phyloP scores from a whole-genome alignment of 2,113 vertebrate species.

The Scortum barcoo region DNA sequence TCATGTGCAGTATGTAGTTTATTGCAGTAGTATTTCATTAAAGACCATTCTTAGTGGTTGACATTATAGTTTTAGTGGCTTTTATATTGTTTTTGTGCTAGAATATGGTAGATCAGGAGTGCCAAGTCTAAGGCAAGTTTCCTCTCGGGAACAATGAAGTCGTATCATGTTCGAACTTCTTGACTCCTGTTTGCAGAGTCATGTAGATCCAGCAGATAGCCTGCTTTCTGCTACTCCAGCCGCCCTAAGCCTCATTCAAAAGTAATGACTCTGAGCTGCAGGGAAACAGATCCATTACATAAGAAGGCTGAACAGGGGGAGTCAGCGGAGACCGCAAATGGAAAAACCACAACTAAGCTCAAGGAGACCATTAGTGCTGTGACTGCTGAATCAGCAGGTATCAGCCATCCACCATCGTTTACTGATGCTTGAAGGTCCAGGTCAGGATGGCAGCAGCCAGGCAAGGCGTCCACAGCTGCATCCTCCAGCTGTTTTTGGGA shows the following conservation, averaged over 20 bases:
- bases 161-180: not conserved
- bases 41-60: not conserved
- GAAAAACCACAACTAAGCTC: conserved; percentile 21
- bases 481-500: not conserved
- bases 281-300: conserved; percentile 58
- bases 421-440: not conserved
- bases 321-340: conserved; percentile 31
- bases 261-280: conserved; percentile 63
- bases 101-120: not conserved
- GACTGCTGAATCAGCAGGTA: conserved; percentile 21
- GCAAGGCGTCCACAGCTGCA: not conserved
- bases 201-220: conserved; percentile 14
- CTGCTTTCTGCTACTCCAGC: conserved; percentile 13
- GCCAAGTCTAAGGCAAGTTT: not conserved
- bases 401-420: not conserved
- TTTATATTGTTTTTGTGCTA: not conserved
- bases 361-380: not conserved
- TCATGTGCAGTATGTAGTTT: not conserved
- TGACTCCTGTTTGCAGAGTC: conserved; percentile 48
- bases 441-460: too few relatives aligned
- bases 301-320: conserved; percentile 27
- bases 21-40: not conserved
- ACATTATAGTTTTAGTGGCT: not conserved
- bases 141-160: not conserved
- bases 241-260: conserved; percentile 63